phyloP scores from a whole-genome alignment of 2,797 vertebrate species.

The Sebastolobus altivelis region DNA sequence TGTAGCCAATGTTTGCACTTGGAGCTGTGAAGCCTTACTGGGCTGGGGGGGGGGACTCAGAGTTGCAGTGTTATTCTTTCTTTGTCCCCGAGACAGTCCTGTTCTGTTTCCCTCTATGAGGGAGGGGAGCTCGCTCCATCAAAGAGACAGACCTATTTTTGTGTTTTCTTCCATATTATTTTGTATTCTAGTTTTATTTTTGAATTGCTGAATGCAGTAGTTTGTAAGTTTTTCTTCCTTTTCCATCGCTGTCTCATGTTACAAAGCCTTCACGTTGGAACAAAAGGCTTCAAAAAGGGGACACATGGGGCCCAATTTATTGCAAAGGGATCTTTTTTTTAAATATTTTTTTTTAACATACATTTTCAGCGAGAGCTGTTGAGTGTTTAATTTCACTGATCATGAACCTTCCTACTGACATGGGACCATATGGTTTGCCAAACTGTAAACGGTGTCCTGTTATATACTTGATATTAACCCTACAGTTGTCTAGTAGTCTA shows the following conservation, averaged over 20 bases:
- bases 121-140: slow-evolving; percentile 61
- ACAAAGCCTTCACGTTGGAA: slow-evolving; percentile 2
- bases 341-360: slow-evolving; percentile 9
- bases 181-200: slow-evolving; percentile 27
- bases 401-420: slow-evolving; percentile 44
- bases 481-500: slow-evolving; percentile 18
- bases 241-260: slow-evolving; percentile 33
- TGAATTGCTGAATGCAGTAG: slow-evolving; percentile 38
- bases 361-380: slow-evolving; percentile 15
- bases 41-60: slow-evolving; percentile 25
- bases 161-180: slow-evolving; percentile 12
- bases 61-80: slow-evolving; percentile 53
- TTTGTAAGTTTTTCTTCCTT: slow-evolving; percentile 19
- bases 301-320: neutral
- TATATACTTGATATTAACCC: slow-evolving; percentile 44
- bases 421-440: slow-evolving; percentile 66
- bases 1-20: slow-evolving; percentile 73
- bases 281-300: neutral
- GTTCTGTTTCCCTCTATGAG: slow-evolving; percentile 83
- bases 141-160: slow-evolving; percentile 18
- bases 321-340: slow-evolving; percentile 33
- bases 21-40: slow-evolving; percentile 60
- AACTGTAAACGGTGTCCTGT: slow-evolving; percentile 36
- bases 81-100: slow-evolving; percentile 56
- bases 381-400: slow-evolving; percentile 24